Conservation (phyloP, 1,140 invertebrate species). For the Micrasema minimum region DNA sequence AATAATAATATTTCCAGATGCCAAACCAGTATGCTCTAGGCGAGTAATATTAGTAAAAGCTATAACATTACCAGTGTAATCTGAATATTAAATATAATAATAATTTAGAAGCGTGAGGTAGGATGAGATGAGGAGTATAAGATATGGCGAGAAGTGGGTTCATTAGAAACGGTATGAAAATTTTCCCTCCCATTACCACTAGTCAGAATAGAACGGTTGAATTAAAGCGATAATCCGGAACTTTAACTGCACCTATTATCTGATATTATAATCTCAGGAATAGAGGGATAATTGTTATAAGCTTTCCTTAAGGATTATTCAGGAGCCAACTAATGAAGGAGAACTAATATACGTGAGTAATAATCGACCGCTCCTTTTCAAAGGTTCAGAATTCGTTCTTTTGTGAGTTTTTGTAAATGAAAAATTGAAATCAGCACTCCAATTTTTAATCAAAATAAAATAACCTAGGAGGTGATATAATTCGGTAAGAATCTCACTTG, state of each 20-base stretch:
- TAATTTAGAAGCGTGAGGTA: constrained; percentile 14
- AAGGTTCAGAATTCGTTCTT: too few relatives aligned
- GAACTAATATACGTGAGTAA: constrained; percentile 32
- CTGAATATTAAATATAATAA: constrained; percentile 6
- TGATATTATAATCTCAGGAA: constrained; percentile 35
- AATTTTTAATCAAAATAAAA: neutral
- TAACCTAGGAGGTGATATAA: neutral
- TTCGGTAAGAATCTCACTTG: too few relatives aligned
- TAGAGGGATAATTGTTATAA: constrained; percentile 47
- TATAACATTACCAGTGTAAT: too few relatives aligned
- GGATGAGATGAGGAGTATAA: constrained; percentile 24
- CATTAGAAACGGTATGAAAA: constrained; percentile 30
- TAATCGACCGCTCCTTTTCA: constrained; percentile 17
- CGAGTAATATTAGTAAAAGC: too few relatives aligned
- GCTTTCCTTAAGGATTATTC: constrained; percentile 37
- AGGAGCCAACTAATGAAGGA: constrained; percentile 40
- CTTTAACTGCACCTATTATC: constrained; percentile 40
- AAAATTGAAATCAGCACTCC: neutral
- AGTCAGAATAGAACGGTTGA: constrained; percentile 30
- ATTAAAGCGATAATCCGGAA: constrained; percentile 33
- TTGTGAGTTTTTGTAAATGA: too few relatives aligned
- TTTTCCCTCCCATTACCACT: constrained; percentile 15
- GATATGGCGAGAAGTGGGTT: constrained; percentile 14
- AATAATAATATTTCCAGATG: too few relatives aligned
- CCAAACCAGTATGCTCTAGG: too few relatives aligned